Percentiles rank a stretch among this genome's conserved stretches.
Evolutionary conservation across 2,797 vertebrate genomes (phyloP).

Genomic region (Cyprinella venusta): DNA sequence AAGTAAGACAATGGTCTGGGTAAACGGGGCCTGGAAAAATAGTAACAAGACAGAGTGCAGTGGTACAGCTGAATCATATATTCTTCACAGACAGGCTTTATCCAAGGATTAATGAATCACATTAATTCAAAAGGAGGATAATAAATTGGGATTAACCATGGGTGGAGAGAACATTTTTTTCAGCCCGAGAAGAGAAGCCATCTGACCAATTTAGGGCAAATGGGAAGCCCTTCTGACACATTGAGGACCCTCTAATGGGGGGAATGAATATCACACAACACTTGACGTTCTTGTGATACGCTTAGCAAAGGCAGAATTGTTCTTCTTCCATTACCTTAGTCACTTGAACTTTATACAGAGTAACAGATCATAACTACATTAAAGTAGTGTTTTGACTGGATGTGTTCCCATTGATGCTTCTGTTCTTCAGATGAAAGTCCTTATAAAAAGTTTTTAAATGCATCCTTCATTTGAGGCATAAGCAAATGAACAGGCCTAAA

Average conservation of each 20-base stretch:
- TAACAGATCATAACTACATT: neutral
- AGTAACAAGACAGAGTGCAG: slow-evolving; percentile 43
- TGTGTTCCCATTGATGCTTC: neutral
- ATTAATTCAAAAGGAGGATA: slow-evolving; percentile 58
- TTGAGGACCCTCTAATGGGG: slow-evolving; percentile 13
- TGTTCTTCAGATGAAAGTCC: slow-evolving; percentile 14
- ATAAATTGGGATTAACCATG: slow-evolving; percentile 53
- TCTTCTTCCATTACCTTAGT: neutral
- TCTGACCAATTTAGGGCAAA: slow-evolving; percentile 50
- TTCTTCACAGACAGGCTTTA: slow-evolving; percentile 58
- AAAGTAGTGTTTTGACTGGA: slow-evolving; percentile 8
- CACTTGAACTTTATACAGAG: slow-evolving; percentile 29
- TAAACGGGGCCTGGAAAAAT: slow-evolving; percentile 44
- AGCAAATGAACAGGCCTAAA: neutral
- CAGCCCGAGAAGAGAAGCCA: slow-evolving; percentile 42
- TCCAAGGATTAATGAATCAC: slow-evolving; percentile 58
- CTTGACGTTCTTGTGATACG: slow-evolving; percentile 2
- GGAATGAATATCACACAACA: slow-evolving; percentile 26
- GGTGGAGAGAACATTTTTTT: slow-evolving; percentile 46
- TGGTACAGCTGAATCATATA: slow-evolving; percentile 48
- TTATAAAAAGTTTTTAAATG: slow-evolving; percentile 30
- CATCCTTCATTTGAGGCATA: slow-evolving; percentile 13
- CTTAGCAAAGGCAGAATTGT: slow-evolving; percentile 18
- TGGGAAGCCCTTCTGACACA: slow-evolving; percentile 27
- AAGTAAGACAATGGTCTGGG: slow-evolving; percentile 49